Evolutionary conservation across 2,888 invertebrate species (phyloP).

Genomic region (Furcula furcula): DNA sequence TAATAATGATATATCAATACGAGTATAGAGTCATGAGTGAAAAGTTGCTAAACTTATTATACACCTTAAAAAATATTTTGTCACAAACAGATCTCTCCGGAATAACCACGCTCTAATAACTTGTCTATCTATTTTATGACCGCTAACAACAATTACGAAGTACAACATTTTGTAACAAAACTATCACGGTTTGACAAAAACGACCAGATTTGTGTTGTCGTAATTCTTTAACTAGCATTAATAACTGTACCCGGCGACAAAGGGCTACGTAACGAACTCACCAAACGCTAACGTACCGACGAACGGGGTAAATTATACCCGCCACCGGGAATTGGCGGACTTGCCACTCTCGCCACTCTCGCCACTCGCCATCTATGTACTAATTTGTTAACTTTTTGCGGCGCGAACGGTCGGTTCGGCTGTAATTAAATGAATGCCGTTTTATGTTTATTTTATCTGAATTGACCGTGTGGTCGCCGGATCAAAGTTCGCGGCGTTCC

Average conservation of each 20-base stretch:
- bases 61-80: too few relatives aligned
- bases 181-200: too few relatives aligned
- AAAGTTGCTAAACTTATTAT: too few relatives aligned
- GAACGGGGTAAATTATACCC: neutral
- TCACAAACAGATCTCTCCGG: too few relatives aligned
- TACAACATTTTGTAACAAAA: neutral
- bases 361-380: neutral
- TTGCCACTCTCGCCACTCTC: slow-evolving; percentile 1
- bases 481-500: neutral
- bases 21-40: too few relatives aligned
- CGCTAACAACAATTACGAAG: too few relatives aligned
- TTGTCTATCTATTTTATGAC: too few relatives aligned
- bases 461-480: neutral
- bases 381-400: slow-evolving; percentile 4
- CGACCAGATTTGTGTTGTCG: neutral
- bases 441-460: slow-evolving; percentile 3
- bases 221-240: slow-evolving; percentile 3
- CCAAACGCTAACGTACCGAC: neutral
- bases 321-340: neutral
- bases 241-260: slow-evolving; percentile 1
- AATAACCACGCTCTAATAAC: too few relatives aligned
- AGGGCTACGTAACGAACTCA: slow-evolving; percentile 1
- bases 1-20: too few relatives aligned
- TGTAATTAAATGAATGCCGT: slow-evolving; percentile 3
- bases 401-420: neutral